phyloP scores from a whole-genome alignment of 92 coral and sea anemone genomes.

The Palythoa heliodiscus region DNA sequence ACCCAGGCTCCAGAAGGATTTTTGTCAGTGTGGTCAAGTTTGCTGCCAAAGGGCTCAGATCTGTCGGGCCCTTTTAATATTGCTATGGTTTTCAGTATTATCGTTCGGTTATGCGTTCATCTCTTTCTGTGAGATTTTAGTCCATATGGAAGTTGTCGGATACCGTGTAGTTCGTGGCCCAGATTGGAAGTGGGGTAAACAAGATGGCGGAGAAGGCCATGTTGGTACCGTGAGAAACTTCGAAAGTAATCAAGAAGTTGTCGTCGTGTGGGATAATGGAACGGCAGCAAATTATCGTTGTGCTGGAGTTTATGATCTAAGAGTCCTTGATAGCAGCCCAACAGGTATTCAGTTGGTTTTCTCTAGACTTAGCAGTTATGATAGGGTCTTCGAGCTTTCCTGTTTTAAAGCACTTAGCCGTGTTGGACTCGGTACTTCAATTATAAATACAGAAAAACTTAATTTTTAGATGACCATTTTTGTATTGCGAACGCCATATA shows the following conservation, averaged over 20 bases:
- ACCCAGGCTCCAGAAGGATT: not conserved
- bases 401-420: too few relatives aligned
- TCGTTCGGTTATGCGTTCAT: not conserved
- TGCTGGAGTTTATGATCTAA: constrained; percentile 84
- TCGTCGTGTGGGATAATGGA: constrained; percentile 99
- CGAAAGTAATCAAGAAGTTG: constrained; percentile 97
- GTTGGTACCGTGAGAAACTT: constrained; percentile 96
- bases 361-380: not conserved
- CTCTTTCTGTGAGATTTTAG: not conserved
- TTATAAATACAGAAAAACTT: too few relatives aligned
- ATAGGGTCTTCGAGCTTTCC: too few relatives aligned
- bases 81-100: not conserved
- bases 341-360: constrained; percentile 69
- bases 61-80: not conserved
- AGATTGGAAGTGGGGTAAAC: constrained; percentile 99
- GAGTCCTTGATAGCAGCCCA: constrained; percentile 91
- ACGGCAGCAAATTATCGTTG: constrained; percentile 99
- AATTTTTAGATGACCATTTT: too few relatives aligned
- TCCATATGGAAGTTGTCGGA: constrained; percentile 91
- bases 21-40: constrained; percentile 16
- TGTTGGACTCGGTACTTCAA: too few relatives aligned
- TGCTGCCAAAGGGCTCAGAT: constrained; percentile 21
- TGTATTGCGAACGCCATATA: too few relatives aligned
- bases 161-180: constrained; percentile 99
- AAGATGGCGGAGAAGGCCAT: constrained; percentile 99